Evolutionary conservation across 2,797 vertebrate genomes (phyloP).

Genomic region (Characodon lateralis): DNA sequence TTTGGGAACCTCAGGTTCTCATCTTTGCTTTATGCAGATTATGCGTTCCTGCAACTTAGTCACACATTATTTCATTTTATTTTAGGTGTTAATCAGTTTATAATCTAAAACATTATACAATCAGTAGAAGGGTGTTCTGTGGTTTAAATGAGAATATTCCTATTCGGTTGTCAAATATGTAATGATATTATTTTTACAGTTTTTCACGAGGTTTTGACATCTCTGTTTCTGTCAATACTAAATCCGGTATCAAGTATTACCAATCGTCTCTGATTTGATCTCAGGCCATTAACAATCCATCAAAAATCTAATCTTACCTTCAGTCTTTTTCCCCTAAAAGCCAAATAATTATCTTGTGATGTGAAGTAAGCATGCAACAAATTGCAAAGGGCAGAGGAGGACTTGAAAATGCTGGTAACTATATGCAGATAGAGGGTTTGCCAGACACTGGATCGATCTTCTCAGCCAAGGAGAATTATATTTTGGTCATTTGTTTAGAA

Average conservation of each 20-base stretch:
- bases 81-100: too few species aligned
- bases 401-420: constrained; percentile 14
- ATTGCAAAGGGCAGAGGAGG: constrained; percentile 27
- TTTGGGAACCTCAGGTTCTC: too few species aligned
- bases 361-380: constrained; percentile 14
- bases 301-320: constrained; percentile 34
- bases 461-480: constrained; percentile 7
- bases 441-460: constrained; percentile 32
- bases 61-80: too few species aligned
- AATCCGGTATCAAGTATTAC: constrained; percentile 14
- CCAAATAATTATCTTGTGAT: constrained; percentile 31
- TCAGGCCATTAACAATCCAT: constrained; percentile 13
- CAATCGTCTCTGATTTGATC: constrained; percentile 23
- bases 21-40: too few species aligned
- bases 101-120: too few species aligned
- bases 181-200: not conserved
- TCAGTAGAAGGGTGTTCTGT: not conserved
- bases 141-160: not conserved
- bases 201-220: not conserved
- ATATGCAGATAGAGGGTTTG: constrained; percentile 33
- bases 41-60: too few species aligned
- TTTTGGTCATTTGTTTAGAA: constrained; percentile 14
- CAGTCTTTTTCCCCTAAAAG: constrained; percentile 9
- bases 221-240: constrained; percentile 14
- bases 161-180: not conserved